These are phyloP conservation scores for Nomada goodeniana DNA, from an alignment of 2,888 invertebrate genomes.

Conservation along the genomic window DNA sequence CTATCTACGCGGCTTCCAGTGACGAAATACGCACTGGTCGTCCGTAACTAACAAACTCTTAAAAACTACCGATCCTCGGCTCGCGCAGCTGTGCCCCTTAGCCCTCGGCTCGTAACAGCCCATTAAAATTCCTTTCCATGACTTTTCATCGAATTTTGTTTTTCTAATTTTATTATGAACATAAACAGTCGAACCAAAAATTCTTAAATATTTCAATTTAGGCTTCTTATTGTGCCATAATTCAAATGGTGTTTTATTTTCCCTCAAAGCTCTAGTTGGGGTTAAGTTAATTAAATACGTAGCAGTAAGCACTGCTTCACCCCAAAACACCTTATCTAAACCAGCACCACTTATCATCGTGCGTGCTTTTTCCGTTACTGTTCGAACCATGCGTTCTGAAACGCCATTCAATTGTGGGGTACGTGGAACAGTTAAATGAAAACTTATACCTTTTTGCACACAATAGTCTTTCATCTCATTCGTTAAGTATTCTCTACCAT, in stretches of 20 bases:
- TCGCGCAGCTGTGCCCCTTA: too few species aligned
- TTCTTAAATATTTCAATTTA: neutral
- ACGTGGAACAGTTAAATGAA: conserved; percentile 19
- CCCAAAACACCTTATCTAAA: conserved; percentile 53
- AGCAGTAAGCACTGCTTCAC: conserved; percentile 68
- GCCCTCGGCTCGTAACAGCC: too few species aligned
- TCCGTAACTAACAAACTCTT: too few species aligned
- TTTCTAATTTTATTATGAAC: conserved; percentile 1
- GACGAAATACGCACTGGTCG: too few species aligned
- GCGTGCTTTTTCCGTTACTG: conserved; percentile 57
- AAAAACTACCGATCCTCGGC: too few species aligned
- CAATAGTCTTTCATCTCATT: conserved; percentile 12
- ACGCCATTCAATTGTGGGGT: conserved; percentile 74
- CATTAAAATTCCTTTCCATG: neutral
- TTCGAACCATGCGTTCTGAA: conserved; percentile 72
- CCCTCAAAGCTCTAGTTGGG: neutral
- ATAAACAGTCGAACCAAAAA: neutral
- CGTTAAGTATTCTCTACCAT: conserved; percentile 1
- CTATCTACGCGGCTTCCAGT: too few species aligned
- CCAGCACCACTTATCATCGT: conserved; percentile 30
- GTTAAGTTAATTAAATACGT: conserved; percentile 12
- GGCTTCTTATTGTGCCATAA: neutral
- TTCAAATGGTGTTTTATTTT: neutral
- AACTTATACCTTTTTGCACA: conserved; percentile 19
- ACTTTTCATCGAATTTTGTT: neutral